phyloP scores from a whole-genome alignment of 1,140 invertebrate species.

The Magallana gigas region DNA sequence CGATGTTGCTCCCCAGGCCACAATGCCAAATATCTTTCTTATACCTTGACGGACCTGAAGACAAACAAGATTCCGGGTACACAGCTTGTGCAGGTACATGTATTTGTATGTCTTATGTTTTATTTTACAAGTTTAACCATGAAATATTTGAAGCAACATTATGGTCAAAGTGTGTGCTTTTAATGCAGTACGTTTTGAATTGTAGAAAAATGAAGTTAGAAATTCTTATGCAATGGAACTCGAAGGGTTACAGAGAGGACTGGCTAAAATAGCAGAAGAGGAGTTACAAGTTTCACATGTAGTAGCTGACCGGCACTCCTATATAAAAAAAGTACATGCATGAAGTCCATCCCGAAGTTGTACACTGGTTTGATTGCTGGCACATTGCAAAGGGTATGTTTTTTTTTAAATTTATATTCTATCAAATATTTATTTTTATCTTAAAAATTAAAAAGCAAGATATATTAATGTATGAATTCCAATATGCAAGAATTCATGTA shows the following conservation, averaged over 20 bases:
- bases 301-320: neutral
- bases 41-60: conserved; percentile 43
- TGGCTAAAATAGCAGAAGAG: neutral
- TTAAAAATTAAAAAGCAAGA: neutral
- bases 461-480: neutral
- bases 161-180: no score
- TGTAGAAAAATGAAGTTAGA: neutral
- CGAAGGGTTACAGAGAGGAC: neutral
- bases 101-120: no score
- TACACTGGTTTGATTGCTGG: conserved; percentile 37
- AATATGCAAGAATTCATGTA: no score
- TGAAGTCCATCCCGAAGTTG: neutral
- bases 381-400: conserved; percentile 23
- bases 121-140: no score
- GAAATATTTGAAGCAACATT: no score
- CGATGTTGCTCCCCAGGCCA: conserved; percentile 35
- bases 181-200: neutral
- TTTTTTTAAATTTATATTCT: neutral
- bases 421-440: no score
- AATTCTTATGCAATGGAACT: conserved; percentile 13
- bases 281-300: neutral
- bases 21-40: conserved; percentile 32
- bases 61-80: conserved; percentile 33
- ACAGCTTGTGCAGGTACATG: conserved; percentile 50
- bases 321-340: conserved; percentile 48